phyloP scores from a whole-genome alignment of 1,140 invertebrate genomes.

The Microplitis demolitor region DNA sequence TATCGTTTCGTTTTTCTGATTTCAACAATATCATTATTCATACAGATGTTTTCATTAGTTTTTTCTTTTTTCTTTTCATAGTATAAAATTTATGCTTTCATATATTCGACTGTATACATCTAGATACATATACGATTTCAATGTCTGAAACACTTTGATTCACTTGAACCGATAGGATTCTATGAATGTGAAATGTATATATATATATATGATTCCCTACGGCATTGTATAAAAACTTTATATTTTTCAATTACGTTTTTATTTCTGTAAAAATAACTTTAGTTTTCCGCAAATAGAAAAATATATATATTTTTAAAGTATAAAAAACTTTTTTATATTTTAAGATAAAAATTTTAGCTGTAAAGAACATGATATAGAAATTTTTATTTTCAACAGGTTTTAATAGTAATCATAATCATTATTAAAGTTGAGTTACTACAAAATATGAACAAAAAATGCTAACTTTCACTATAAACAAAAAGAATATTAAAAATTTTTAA shows the following conservation, averaged over 20 bases:
- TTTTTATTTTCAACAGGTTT: too few relatives aligned
- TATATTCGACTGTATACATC: neutral
- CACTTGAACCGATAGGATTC: constrained; percentile 23
- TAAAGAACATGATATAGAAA: too few relatives aligned
- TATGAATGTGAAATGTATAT: constrained; percentile 32
- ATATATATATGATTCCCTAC: constrained; percentile 10
- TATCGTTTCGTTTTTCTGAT: neutral
- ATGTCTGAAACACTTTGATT: constrained; percentile 7
- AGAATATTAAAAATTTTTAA: too few relatives aligned
- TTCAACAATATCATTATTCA: neutral
- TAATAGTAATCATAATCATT: too few relatives aligned
- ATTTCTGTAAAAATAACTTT: neutral
- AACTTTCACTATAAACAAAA: too few relatives aligned
- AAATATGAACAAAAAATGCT: too few relatives aligned
- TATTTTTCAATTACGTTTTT: constrained; percentile 33
- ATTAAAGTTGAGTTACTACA: too few relatives aligned
- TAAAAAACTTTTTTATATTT: too few relatives aligned
- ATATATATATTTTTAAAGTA: too few relatives aligned
- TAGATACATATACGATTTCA: neutral
- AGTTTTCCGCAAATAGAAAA: too few relatives aligned
- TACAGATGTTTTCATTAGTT: neutral
- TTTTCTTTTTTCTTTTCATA: neutral
- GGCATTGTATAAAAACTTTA: constrained; percentile 21
- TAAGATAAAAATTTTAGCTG: too few relatives aligned
- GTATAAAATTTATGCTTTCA: neutral